These are phyloP conservation scores for Zaprionus lineosus DNA, from an alignment of 2,888 invertebrate genomes.

Conservation along the genomic window DNA sequence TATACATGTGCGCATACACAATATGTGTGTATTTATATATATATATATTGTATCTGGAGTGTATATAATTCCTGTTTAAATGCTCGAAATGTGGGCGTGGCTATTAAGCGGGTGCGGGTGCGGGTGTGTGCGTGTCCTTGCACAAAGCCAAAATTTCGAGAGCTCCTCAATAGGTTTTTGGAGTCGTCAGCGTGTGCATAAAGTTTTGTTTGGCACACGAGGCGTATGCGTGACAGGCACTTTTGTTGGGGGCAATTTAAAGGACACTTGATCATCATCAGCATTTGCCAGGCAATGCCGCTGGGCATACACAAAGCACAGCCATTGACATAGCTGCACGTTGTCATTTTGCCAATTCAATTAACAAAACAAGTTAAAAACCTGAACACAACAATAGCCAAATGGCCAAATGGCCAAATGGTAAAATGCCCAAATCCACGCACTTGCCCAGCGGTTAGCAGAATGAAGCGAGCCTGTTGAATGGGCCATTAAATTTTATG, in stretches of 20 bases:
- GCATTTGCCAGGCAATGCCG: constrained; percentile 28
- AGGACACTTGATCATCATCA: constrained; percentile 31
- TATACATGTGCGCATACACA: constrained; percentile 1
- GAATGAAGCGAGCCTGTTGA: constrained; percentile 31
- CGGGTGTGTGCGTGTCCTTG: constrained; percentile 14
- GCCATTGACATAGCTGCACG: constrained; percentile 12
- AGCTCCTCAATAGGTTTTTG: constrained; percentile 42
- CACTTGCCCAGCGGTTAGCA: neutral
- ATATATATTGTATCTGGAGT: no score
- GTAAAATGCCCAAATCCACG: constrained; percentile 25
- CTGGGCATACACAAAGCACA: constrained; percentile 48
- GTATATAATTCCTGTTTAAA: constrained; percentile 37
- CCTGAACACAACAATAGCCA: constrained; percentile 23
- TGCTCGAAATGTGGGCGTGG: constrained; percentile 32
- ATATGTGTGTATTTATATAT: no score
- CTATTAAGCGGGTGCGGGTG: neutral
- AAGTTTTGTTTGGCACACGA: constrained; percentile 65
- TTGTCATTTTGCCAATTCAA: constrained; percentile 68
- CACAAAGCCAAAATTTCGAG: constrained; percentile 49
- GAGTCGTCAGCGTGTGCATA: constrained; percentile 30
- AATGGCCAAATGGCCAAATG: constrained; percentile 42
- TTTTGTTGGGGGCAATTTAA: constrained; percentile 45
- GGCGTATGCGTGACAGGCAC: constrained; percentile 67
- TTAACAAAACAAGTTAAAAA: constrained; percentile 61
- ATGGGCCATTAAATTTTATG: constrained; percentile 71